Conservation (phyloP, 2,888 invertebrate genomes). For the Dyspetes luteomarginatus region DNA sequence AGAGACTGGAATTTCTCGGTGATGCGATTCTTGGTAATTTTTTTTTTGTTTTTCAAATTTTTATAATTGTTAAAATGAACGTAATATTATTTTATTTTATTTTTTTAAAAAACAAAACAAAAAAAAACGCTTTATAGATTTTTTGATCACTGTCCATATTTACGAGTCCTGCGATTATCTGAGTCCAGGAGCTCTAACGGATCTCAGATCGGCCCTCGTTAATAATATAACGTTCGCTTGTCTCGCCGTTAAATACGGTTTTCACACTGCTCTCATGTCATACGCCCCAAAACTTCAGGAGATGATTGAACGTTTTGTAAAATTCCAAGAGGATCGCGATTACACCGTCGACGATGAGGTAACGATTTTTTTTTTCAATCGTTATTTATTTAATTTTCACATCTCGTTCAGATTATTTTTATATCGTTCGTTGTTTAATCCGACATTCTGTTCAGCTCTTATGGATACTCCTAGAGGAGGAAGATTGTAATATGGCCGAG, state of each 20-base stretch:
- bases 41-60: background rate
- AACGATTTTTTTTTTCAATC: constrained; percentile 47
- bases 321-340: constrained; percentile 86
- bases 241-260: constrained; percentile 92
- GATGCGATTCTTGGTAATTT: constrained; percentile 91
- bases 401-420: too few species aligned
- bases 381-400: too few species aligned
- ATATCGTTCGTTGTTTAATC: background rate
- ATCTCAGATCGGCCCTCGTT: constrained; percentile 96
- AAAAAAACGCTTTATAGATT: constrained; percentile 85
- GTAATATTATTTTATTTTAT: background rate
- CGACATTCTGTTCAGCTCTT: constrained; percentile 79
- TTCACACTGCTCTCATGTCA: constrained; percentile 90
- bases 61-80: background rate
- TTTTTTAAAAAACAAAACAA: background rate
- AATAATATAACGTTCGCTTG: constrained; percentile 98
- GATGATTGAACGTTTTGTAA: constrained; percentile 87
- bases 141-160: constrained; percentile 94
- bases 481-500: constrained; percentile 87
- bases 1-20: constrained; percentile 95
- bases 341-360: constrained; percentile 88
- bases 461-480: constrained; percentile 87
- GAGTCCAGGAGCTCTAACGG: constrained; percentile 95
- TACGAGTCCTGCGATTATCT: constrained; percentile 89
- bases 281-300: constrained; percentile 85